Conservation (phyloP, 2,113 vertebrate genomes). For the Miniopterus natalensis region DNA sequence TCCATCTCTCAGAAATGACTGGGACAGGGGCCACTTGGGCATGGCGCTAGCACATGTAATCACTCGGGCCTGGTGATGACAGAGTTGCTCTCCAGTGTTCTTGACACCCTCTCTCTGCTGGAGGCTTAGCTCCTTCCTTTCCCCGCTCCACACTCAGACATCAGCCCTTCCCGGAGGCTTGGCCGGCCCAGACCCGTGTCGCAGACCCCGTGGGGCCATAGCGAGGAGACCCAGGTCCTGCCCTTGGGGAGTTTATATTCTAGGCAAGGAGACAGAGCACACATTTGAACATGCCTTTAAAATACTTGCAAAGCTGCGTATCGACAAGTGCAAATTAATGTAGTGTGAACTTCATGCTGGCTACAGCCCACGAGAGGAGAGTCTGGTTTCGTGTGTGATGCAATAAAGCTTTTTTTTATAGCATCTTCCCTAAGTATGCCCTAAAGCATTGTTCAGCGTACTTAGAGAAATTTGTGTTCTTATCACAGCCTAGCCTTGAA, state of each 20-base stretch:
- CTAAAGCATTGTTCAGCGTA: conserved; percentile 81
- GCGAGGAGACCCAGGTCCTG: conserved; percentile 67
- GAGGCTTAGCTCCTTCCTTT: not conserved
- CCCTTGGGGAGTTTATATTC: conserved; percentile 80
- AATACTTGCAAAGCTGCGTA: conserved; percentile 75
- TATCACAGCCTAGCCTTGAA: conserved; percentile 73
- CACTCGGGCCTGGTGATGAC: conserved; percentile 73
- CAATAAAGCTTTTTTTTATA: conserved; percentile 73
- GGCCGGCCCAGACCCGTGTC: not conserved
- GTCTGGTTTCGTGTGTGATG: conserved; percentile 80
- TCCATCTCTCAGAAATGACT: conserved; percentile 15
- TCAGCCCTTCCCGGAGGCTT: not conserved
- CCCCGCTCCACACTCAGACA: not conserved
- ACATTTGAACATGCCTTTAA: conserved; percentile 70
- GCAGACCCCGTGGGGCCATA: not conserved
- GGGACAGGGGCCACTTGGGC: conserved; percentile 71
- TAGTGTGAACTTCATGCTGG: conserved; percentile 83
- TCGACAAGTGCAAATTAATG: conserved; percentile 85
- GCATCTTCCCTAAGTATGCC: conserved; percentile 78
- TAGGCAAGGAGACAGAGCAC: conserved; percentile 55
- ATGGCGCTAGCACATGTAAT: conserved; percentile 22
- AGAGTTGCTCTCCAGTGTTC: conserved; percentile 63
- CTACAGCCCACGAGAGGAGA: conserved; percentile 76
- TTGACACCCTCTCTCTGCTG: conserved; percentile 48
- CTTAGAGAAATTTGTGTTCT: conserved; percentile 79